Percentiles rank a stretch among this genome's conserved stretches.
Conservation (phyloP, 2,888 invertebrate species). For the Diplazon laetatorius region DNA sequence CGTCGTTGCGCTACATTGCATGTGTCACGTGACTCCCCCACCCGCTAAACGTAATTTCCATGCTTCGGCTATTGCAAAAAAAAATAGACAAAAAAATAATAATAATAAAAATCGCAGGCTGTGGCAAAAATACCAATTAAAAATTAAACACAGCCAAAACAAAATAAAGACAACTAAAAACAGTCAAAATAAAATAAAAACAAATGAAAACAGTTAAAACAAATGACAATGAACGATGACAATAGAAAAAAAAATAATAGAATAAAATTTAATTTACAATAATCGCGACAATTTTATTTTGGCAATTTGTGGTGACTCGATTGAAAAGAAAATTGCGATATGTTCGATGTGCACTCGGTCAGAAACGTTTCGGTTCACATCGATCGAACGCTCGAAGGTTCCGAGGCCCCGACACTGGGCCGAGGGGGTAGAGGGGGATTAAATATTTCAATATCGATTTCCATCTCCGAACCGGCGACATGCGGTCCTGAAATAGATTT, state of each 20-base stretch:
- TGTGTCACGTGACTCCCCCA: conserved; percentile 42
- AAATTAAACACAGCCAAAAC: too few relatives aligned
- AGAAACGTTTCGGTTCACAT: too few relatives aligned
- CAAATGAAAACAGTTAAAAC: not conserved
- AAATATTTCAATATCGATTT: conserved; percentile 59
- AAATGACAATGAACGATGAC: too few relatives aligned
- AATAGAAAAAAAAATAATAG: too few relatives aligned
- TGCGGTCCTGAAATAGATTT: conserved; percentile 48
- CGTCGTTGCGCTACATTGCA: conserved; percentile 52
- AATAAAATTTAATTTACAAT: too few relatives aligned
- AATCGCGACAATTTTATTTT: not conserved
- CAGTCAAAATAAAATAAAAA: not conserved
- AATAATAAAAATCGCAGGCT: too few relatives aligned
- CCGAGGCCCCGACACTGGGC: too few relatives aligned
- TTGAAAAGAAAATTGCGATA: not conserved
- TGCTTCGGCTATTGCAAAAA: conserved; percentile 23
- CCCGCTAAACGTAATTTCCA: conserved; percentile 29
- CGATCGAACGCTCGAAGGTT: too few relatives aligned
- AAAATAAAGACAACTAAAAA: too few relatives aligned
- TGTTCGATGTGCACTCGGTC: conserved; percentile 19
- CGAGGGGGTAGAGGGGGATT: conserved; percentile 30
- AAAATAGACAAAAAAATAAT: not conserved
- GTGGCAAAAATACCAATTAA: too few relatives aligned
- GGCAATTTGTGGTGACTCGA: not conserved
- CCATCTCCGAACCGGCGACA: conserved; percentile 29